A percentile compares a stretch with the other conserved stretches of the same genome.
Conservation (phyloP, 2,888 invertebrate genomes). For the Eupithecia subfuscata region DNA sequence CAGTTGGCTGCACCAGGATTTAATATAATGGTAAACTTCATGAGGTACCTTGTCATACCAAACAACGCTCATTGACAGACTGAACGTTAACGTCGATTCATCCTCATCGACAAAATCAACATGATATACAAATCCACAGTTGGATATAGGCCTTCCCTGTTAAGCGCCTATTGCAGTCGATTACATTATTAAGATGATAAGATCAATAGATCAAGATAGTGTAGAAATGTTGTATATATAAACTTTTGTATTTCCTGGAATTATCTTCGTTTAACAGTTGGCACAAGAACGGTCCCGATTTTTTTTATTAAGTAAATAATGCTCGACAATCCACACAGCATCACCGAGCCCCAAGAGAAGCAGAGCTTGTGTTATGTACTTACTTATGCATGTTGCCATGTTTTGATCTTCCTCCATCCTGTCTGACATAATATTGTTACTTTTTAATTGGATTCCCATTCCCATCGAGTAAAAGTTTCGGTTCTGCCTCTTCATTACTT, state of each 20-base stretch:
- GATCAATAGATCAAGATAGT: neutral
- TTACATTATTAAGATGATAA: neutral
- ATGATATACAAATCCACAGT: neutral
- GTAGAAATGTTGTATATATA: neutral
- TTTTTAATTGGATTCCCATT: slow-evolving; percentile 6
- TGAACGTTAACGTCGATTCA: neutral
- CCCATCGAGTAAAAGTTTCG: neutral
- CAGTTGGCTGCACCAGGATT: neutral
- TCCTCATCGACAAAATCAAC: neutral
- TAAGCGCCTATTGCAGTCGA: neutral
- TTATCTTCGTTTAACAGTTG: neutral
- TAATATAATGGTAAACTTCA: neutral
- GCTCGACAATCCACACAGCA: no score
- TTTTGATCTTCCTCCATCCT: neutral
- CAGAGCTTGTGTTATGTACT: no score
- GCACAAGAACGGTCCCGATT: neutral
- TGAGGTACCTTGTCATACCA: neutral
- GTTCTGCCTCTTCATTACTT: neutral
- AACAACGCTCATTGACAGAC: neutral
- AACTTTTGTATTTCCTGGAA: neutral
- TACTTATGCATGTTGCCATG: neutral
- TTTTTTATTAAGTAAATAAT: no score
- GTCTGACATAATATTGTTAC: neutral
- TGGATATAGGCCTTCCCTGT: neutral
- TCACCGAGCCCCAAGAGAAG: no score